Conservation (phyloP, 2,888 invertebrate species). For the Eueremaeus valkanovi region DNA sequence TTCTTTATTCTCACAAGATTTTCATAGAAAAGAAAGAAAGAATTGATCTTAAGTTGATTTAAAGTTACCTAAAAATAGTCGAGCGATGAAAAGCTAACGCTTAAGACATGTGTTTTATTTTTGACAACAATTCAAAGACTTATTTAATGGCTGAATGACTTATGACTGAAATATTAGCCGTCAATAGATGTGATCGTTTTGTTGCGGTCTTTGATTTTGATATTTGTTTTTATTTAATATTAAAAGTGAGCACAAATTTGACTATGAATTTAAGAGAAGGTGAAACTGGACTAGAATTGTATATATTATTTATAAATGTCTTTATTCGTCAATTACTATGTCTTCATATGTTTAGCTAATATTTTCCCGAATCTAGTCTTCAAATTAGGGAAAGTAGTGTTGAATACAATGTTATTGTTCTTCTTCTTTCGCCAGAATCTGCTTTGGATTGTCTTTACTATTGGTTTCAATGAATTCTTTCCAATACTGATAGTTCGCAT, state of each 20-base stretch:
- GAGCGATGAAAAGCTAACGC: not conserved
- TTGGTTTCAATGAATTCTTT: slow-evolving; percentile 58
- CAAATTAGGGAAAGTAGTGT: not conserved
- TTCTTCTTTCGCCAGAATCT: slow-evolving; percentile 8
- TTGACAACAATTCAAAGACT: not conserved
- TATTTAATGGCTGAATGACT: not conserved
- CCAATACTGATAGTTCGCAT: slow-evolving; percentile 85
- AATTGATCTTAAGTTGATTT: not conserved
- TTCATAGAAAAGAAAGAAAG: too few relatives aligned
- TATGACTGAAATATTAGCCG: too few relatives aligned
- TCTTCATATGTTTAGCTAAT: too few relatives aligned
- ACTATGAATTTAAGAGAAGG: not conserved
- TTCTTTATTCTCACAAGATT: too few relatives aligned
- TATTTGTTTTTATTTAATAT: not conserved
- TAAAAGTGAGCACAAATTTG: slow-evolving; percentile 24
- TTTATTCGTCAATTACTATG: not conserved
- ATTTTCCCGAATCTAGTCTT: not conserved
- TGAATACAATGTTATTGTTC: not conserved
- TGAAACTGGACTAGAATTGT: not conserved
- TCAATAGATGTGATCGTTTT: not conserved
- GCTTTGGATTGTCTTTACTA: slow-evolving; percentile 32
- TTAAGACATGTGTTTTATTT: not conserved
- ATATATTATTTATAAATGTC: not conserved
- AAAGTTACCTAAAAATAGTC: not conserved
- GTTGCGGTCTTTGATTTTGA: not conserved